Evolutionary conservation across 2,888 invertebrate species (phyloP), one percentile per base, ranked within the genome.

Genomic region (Invenusta paracnida): DNA sequence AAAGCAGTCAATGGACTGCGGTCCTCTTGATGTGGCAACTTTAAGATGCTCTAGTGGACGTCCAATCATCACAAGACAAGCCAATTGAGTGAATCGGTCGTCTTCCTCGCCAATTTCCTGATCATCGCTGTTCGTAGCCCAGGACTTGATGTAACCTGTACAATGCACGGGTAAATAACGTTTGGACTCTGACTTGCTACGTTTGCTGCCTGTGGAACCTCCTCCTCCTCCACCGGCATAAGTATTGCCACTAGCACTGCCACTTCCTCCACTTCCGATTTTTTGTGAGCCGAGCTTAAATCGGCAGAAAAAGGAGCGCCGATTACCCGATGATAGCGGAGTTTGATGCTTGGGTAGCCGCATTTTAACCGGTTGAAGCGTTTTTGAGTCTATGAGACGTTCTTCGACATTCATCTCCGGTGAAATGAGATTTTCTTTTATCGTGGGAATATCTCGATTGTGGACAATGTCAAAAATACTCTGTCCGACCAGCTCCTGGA

Each of bases 401-500:
- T 79, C 79, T 23, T 79, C 27, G 23, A 27, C 23, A 79, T n/a
- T 79, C 2, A 79, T 23, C 92, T 97, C 96, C 0, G 96, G 95
- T 0, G 96, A 95, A 0, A 96, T 95, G 1, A 97, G 93, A 91
- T 97, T 97, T 90, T 97, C 97, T 91, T 97, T 97, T 1, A 97
- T 96, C 92, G 96, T 97, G 86, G 94, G 95, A 66, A 97, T 95
- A 92, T 97, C 97, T 91, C 96, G 96, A 0, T 96, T 96, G 91
- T 97, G 97, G 81, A 97, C 92, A 88, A 96, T 95, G 91, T 97
- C 97, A 91, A 97, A 97, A 93, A 96, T 93, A 90, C 96, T 96
- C 92, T 96, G 96, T 0, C 96, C 96, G 82, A 90, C 90, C 84
- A 97, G 93, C 90, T 97, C 97, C 23, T 79, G 79, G 23, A 27